Base-by-base conservation (phyloP, 2,113 vertebrate species). In the Percina caprodes region DNA sequence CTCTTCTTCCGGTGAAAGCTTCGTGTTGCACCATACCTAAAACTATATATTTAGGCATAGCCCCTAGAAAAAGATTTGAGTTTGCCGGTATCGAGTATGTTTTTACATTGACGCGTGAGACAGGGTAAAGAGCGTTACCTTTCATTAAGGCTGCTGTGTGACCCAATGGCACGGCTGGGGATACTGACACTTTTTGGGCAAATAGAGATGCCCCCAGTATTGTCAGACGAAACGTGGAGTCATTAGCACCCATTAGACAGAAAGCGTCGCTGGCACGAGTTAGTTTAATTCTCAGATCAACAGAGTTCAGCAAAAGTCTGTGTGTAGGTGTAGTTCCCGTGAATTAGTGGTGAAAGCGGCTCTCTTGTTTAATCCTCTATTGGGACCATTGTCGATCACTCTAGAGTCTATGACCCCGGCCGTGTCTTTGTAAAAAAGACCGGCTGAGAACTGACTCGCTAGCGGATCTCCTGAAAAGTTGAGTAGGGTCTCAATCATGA, bases 341-440 rank as follows among this genome's bases (percentile, higher is more conserved):
- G 56, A 73, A 1, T 15, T 1, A 1, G 35, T 10, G 0, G 39
- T 46, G 11, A 72, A 72, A 0, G 1, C 10, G 0, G 54, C 55
- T 58, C 55, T 59, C 14, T 13, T 2, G 30, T 2, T 26, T 6
- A 59, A 7, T 0, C 69, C 55, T 3, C 1, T 4, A 18, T 72
- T 59, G 0, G 42, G 39, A 3, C 39, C n/a, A 0, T 46, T 19
- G 0, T 0, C 4, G 0, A 3, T 26, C 9, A 26, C 24, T 0
- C 15, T 51, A 8, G 71, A 51, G 13, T 74, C 24, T 0, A 62
- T 52, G 19, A 15, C 6, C 1, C 65, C 46, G 0, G 23, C 3
- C 0, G 46, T 54, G 3, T 74, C 24, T 74, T 74, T 74, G 18
- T 61, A 21, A 30, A 74, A 62, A 5, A 62, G 16, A 1, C 24